These are phyloP conservation scores for Corythoichthys intestinalis DNA, from an alignment of 2,113 vertebrate species.

Conservation along the genomic window DNA sequence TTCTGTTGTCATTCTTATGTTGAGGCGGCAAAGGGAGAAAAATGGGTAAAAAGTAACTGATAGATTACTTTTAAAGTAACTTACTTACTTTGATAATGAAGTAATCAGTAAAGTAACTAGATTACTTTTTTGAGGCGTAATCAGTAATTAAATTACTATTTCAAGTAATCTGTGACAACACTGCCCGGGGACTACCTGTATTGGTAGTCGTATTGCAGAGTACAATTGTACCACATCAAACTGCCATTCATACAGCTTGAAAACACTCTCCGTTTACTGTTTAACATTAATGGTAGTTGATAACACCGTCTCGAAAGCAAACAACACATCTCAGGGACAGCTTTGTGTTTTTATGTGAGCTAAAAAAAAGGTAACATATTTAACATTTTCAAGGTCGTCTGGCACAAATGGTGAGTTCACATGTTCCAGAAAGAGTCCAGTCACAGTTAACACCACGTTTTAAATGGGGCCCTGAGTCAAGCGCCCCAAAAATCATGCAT, in stretches of 20 bases:
- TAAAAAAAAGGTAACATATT: slow-evolving; percentile 42
- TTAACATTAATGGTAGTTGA: not conserved
- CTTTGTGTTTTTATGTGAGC: slow-evolving; percentile 58
- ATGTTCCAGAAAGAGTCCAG: slow-evolving; percentile 41
- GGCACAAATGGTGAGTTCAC: slow-evolving; percentile 68
- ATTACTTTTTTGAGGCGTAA: too few species aligned
- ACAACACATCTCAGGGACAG: not conserved
- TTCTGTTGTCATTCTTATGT: too few species aligned
- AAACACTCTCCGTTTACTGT: not conserved
- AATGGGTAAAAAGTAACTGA: too few species aligned
- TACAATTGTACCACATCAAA: too few species aligned
- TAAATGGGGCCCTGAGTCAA: slow-evolving; percentile 26
- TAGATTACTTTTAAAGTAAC: too few species aligned
- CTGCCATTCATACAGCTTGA: not conserved
- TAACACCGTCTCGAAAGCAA: slow-evolving; percentile 9
- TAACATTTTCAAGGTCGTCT: slow-evolving; percentile 31
- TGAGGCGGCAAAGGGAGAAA: too few species aligned
- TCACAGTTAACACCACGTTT: slow-evolving; percentile 38
- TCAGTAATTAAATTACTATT: too few species aligned
- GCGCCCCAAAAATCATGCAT: slow-evolving; percentile 51
- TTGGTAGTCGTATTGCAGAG: too few species aligned
- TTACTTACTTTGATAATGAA: too few species aligned
- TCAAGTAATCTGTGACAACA: too few species aligned
- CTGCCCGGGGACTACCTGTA: too few species aligned
- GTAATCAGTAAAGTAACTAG: too few species aligned